Percentiles rank a stretch among this genome's conserved stretches.
These are phyloP conservation scores for Phalacrocorax pelagicus DNA, from an alignment of 2,113 vertebrate genomes.

Conservation along the genomic window DNA sequence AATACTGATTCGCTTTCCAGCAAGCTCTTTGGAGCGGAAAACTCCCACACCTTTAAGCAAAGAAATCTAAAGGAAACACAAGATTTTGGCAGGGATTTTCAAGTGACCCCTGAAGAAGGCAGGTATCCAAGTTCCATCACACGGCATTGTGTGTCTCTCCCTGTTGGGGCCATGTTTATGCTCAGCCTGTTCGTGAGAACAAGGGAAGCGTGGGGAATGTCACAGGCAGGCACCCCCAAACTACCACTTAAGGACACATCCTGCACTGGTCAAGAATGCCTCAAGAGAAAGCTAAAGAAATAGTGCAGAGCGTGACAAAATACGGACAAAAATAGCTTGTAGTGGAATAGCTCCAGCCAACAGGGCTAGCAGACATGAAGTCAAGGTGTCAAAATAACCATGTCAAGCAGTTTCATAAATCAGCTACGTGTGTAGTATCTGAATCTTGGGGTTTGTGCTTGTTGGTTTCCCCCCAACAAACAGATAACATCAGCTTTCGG, in stretches of 20 bases:
- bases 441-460: neutral
- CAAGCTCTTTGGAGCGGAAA: constrained; percentile 4
- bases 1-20: constrained; percentile 29
- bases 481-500: accelerated
- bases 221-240: neutral
- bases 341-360: neutral
- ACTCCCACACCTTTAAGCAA: constrained; percentile 51
- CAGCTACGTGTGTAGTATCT: neutral
- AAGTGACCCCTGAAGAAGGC: neutral
- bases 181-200: neutral
- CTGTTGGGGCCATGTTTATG: neutral
- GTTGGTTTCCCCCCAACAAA: neutral
- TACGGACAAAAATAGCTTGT: neutral
- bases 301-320: neutral
- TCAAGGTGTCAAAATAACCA: neutral
- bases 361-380: neutral
- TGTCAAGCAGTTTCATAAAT: neutral
- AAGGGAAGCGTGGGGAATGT: neutral
- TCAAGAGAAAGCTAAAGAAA: neutral
- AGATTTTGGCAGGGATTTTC: constrained; percentile 41
- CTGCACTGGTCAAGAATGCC: neutral
- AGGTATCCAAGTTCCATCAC: constrained; percentile 34
- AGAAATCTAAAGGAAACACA: constrained; percentile 44
- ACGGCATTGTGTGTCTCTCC: neutral
- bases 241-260: neutral